Base-by-base conservation (phyloP, 1,140 invertebrate genomes). In the Diploscapter pachys region DNA sequence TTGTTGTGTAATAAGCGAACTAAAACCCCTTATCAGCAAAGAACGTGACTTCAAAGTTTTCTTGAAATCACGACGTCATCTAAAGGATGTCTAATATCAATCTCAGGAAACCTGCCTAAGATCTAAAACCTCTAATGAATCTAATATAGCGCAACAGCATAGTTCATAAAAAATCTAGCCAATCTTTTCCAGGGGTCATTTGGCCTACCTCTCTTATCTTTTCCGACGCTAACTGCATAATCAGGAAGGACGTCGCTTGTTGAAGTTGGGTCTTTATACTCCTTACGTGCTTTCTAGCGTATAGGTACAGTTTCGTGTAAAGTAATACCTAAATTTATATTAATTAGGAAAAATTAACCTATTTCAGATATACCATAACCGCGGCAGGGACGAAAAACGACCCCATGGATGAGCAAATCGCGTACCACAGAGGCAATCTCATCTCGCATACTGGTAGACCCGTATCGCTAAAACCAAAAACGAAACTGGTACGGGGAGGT, bases 221-320 rank as follows among this genome's bases (percentile, higher is more conserved):
- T 61, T 86, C 82, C 57, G 80, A 85, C 48, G 83, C 82, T 55
- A 85, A 73, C 75, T 85, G 83, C 75, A 86, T 79, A 59, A 85
- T 82, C 53, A 84, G 70, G 51, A 83, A 71, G 6, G 79, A 81
- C 56, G 85, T 85, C 6, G 83, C 82, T 68, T 84, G 83, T 77
- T 84, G 82, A 11, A 84, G 71, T 51, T 84, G 83, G 5, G 83
- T 93, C 70, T 92, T 90, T 82, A 99, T 98, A 79, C 91, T 94
- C 84, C 93, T 92, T 2, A 97, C 95, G 87, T 98, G 96, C 83
- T 94, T 94, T 85, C 96, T 91, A n/a, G 96, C 96, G 88, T 97
- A 97, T 84, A 93, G 91, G 87, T 97, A 98, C 13, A 98, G 89
- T 80, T 93, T 91, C 84, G 92, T 95, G 84, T 97, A 97, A 73